Evolutionary conservation across 1,140 invertebrate species (phyloP).

Genomic region (Lamellibrachia luymesi): DNA sequence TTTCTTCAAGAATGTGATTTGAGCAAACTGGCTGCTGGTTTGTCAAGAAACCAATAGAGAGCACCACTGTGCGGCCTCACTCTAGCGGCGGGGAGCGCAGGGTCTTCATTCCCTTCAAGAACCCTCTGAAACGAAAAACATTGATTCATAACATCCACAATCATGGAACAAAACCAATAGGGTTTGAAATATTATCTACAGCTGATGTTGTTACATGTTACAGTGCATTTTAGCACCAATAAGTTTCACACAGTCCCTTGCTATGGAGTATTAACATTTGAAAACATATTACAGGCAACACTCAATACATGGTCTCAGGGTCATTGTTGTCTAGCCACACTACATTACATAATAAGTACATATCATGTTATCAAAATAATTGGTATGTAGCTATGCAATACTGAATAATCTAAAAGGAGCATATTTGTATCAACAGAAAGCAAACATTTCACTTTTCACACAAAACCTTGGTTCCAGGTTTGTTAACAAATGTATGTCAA

Average conservation of each 20-base stretch:
- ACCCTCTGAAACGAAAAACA: constrained; percentile 65
- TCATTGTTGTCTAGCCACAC: too few relatives aligned
- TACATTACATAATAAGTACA: neutral
- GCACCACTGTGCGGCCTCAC: constrained; percentile 71
- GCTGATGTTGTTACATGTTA: constrained; percentile 35
- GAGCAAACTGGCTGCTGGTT: constrained; percentile 63
- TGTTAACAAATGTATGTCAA: neutral
- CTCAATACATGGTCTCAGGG: too few relatives aligned
- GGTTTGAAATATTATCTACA: constrained; percentile 13
- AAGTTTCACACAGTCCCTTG: neutral
- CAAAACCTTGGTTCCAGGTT: neutral
- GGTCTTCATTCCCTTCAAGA: constrained; percentile 68
- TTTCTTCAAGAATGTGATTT: neutral
- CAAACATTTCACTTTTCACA: constrained; percentile 25
- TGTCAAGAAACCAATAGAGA: constrained; percentile 78
- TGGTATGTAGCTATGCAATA: neutral
- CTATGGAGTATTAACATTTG: too few relatives aligned
- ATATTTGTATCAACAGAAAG: constrained; percentile 30
- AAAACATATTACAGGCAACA: too few relatives aligned
- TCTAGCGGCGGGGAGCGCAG: constrained; percentile 67
- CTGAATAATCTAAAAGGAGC: constrained; percentile 19
- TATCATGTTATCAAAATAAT: neutral
- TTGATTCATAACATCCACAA: neutral
- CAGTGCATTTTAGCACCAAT: neutral
- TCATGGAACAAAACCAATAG: neutral